Evolutionary conservation across 2,888 invertebrate species (phyloP).

Genomic region (Amaurobius ferox): DNA sequence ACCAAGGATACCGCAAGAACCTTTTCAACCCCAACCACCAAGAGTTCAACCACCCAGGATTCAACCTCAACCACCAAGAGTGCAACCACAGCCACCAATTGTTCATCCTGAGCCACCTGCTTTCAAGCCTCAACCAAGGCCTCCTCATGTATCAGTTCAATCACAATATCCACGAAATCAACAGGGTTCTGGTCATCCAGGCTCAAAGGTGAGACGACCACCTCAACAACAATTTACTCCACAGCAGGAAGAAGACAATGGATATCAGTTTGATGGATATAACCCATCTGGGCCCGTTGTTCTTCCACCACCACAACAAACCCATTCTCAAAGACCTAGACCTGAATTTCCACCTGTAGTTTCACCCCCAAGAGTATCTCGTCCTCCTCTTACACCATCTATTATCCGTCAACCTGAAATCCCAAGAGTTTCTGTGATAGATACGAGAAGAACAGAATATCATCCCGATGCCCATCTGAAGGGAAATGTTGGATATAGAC

Average conservation of each 20-base stretch:
- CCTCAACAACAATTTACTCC: conserved; percentile 39
- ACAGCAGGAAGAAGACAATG: conserved; percentile 60
- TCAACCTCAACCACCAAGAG: background rate
- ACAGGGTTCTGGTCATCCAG: conserved; percentile 16
- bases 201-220: background rate
- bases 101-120: background rate
- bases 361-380: conserved; percentile 56
- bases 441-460: conserved; percentile 20
- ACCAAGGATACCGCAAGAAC: too few relatives aligned
- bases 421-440: conserved; percentile 28
- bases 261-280: conserved; percentile 58
- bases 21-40: background rate
- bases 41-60: conserved; percentile 4
- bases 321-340: conserved; percentile 26
- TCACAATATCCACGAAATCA: conserved; percentile 41
- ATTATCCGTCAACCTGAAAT: conserved; percentile 51
- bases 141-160: conserved; percentile 32
- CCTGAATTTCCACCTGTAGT: conserved; percentile 59
- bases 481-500: conserved; percentile 45
- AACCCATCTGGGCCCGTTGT: conserved; percentile 31
- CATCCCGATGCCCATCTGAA: conserved; percentile 62
- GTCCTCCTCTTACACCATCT: conserved; percentile 55
- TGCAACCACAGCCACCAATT: background rate
- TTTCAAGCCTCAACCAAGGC: conserved; percentile 22
- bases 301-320: conserved; percentile 38